phyloP scores from a whole-genome alignment of 1,140 invertebrate genomes.

The Trachymyrmex septentrionalis region DNA sequence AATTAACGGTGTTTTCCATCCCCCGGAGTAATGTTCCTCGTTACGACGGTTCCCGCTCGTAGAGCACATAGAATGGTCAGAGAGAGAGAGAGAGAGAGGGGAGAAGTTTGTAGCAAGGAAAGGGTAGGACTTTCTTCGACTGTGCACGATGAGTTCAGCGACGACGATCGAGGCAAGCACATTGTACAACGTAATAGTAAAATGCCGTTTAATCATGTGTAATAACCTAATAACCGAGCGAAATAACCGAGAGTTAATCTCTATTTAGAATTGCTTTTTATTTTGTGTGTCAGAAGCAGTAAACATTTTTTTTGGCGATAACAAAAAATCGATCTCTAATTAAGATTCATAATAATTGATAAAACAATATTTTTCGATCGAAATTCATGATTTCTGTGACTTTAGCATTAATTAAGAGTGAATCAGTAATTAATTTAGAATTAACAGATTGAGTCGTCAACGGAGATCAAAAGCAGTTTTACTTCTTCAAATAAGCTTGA shows the following conservation, averaged over 20 bases:
- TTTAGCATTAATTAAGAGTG: not conserved
- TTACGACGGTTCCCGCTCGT: constrained; percentile 80
- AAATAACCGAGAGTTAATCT: not conserved
- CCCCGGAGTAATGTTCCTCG: constrained; percentile 84
- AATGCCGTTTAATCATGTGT: not conserved
- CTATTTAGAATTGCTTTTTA: not conserved
- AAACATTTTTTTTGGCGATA: not conserved
- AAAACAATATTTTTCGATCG: not conserved
- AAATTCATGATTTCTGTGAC: not conserved
- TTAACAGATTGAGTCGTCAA: not conserved
- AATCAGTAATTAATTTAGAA: not conserved
- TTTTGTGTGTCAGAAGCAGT: not conserved
- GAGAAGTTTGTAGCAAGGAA: constrained; percentile 42
- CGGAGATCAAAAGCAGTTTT: not conserved
- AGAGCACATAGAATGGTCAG: constrained; percentile 53
- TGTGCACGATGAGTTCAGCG: not conserved
- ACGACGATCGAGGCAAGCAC: not conserved
- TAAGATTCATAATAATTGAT: not conserved
- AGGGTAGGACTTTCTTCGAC: constrained; percentile 53
- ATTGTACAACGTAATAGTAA: not conserved
- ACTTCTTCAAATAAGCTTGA: not conserved
- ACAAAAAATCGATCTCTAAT: not conserved
- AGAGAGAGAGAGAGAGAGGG: constrained; percentile 40
- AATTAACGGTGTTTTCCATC: constrained; percentile 85
- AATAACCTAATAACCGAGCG: not conserved